These are phyloP conservation scores for Dissostichus mawsoni DNA, from an alignment of 2,113 vertebrate species.

Conservation along the genomic window DNA sequence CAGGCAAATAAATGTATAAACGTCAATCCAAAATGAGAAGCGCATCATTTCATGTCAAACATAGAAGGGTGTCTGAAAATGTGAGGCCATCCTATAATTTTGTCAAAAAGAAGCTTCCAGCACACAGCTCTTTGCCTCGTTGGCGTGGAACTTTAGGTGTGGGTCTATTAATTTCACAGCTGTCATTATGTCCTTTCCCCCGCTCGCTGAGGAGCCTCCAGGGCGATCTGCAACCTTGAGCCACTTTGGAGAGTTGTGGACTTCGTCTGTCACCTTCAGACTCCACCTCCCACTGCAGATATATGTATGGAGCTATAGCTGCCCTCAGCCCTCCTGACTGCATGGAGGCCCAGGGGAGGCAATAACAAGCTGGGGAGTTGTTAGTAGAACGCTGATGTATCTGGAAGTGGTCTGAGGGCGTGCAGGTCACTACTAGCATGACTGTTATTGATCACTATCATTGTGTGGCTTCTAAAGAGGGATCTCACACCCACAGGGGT, in stretches of 20 bases:
- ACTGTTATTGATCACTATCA: constrained; percentile 64
- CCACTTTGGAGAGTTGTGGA: constrained; percentile 68
- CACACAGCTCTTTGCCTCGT: neutral
- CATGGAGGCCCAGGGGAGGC: constrained; percentile 43
- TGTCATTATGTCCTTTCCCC: constrained; percentile 66
- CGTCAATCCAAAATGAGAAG: neutral
- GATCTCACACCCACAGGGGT: constrained; percentile 17
- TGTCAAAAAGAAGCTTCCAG: constrained; percentile 12
- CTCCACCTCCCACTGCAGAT: constrained; percentile 49
- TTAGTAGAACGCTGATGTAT: constrained; percentile 57
- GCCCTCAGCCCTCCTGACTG: constrained; percentile 56
- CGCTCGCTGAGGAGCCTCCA: constrained; percentile 49
- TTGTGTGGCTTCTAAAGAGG: constrained; percentile 13
- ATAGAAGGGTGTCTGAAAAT: neutral
- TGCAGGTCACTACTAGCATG: constrained; percentile 35
- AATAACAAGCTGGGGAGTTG: constrained; percentile 59
- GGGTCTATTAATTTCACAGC: constrained; percentile 61
- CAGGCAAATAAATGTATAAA: neutral
- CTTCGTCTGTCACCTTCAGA: constrained; percentile 76
- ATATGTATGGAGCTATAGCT: constrained; percentile 38
- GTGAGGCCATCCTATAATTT: constrained; percentile 1
- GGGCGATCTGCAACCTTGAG: constrained; percentile 72
- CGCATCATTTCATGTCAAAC: neutral
- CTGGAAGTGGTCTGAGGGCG: constrained; percentile 47
- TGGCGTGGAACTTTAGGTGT: constrained; percentile 30